Percentiles rank a stretch among this genome's conserved stretches.
Conservation (phyloP, 2,113 vertebrate genomes). For the Myocastor coypus region DNA sequence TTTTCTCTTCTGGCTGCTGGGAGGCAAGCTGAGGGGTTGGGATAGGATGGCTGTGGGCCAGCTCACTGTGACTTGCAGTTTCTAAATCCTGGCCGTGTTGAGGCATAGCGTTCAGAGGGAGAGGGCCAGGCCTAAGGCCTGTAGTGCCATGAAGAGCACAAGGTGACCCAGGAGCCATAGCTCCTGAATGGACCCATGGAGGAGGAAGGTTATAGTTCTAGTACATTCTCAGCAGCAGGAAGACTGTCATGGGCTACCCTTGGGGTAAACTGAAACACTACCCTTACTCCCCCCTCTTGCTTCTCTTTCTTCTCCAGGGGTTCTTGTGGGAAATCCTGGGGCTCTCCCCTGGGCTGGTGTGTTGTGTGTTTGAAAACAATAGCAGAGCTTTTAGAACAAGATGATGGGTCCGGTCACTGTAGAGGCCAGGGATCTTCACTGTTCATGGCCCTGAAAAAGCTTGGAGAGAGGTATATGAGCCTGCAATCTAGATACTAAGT, state of each 20-base stretch:
- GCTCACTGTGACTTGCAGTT: constrained; percentile 41
- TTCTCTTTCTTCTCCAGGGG: too few relatives aligned
- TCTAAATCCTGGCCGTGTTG: neutral
- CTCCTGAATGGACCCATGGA: neutral
- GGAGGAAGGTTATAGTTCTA: neutral
- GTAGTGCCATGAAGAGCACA: neutral
- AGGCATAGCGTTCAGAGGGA: neutral
- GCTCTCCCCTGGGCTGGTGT: neutral
- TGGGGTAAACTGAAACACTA: neutral
- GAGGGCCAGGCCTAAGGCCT: rapidly evolving
- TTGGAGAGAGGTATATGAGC: neutral
- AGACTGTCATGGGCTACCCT: neutral
- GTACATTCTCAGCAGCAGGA: neutral
- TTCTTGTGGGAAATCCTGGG: neutral
- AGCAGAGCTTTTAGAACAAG: neutral
- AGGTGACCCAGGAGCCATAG: neutral
- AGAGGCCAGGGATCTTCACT: neutral
- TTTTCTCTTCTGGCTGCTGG: neutral
- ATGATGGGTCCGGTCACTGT: neutral
- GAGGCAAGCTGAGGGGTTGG: neutral
- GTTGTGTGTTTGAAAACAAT: neutral
- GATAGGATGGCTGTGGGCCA: neutral
- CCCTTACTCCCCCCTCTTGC: neutral
- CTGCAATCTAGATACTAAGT: neutral
- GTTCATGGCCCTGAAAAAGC: neutral